Conservation (phyloP, 2,113 vertebrate genomes). For the Apeltes quadracus region DNA sequence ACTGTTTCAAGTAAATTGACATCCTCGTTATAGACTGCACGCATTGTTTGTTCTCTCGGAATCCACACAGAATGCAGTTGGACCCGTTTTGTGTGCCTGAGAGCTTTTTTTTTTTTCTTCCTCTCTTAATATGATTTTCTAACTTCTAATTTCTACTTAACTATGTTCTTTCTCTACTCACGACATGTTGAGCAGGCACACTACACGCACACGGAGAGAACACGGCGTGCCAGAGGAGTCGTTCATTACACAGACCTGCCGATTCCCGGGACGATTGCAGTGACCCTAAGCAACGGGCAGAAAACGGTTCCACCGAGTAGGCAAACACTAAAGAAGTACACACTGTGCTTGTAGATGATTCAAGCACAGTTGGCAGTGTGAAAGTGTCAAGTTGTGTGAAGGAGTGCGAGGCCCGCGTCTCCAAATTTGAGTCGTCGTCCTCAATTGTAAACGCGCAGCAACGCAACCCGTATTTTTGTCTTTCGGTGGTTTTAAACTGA, state of each 20-base stretch:
- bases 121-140: conserved; percentile 42
- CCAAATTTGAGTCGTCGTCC: conserved; percentile 50
- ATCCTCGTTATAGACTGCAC: conserved; percentile 19
- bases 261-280: conserved; percentile 79
- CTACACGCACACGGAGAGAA: conserved; percentile 63
- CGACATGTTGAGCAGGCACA: conserved; percentile 59
- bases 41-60: conserved; percentile 1
- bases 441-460: conserved; percentile 13
- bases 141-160: conserved; percentile 44
- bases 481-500: conserved; percentile 15
- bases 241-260: conserved; percentile 77
- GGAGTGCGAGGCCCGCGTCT: conserved; percentile 8
- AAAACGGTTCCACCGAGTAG: conserved; percentile 58
- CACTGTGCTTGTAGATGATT: conserved; percentile 18
- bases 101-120: conserved; percentile 19
- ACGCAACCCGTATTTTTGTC: conserved; percentile 5
- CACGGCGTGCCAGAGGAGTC: conserved; percentile 75
- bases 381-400: conserved; percentile 21
- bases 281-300: conserved; percentile 71
- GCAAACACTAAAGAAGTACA: conserved; percentile 37
- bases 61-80: conserved; percentile 1
- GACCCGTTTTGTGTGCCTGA: conserved; percentile 12
- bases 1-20: conserved; percentile 7
- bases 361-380: conserved; percentile 16
- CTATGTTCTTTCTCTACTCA: conserved; percentile 49